Evolutionary conservation across 2,888 invertebrate species (phyloP).

Genomic region (Xylocampa areola): DNA sequence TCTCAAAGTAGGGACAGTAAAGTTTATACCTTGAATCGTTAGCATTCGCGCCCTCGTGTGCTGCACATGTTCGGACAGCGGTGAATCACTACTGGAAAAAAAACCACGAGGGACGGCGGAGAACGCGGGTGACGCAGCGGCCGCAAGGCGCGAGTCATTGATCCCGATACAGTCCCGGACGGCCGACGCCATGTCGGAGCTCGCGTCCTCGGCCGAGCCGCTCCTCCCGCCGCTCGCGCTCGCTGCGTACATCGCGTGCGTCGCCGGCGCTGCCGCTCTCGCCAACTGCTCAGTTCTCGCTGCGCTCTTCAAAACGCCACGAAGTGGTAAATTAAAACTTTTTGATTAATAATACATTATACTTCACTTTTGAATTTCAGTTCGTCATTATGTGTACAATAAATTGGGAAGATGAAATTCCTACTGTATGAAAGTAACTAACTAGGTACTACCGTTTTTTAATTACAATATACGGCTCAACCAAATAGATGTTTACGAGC

Average conservation of each 20-base stretch:
- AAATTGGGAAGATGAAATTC: constrained; percentile 3
- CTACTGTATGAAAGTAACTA: too few species aligned
- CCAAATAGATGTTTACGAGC: too few species aligned
- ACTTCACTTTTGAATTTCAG: constrained; percentile 2
- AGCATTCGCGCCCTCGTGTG: constrained; percentile 70
- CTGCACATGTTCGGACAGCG: constrained; percentile 79
- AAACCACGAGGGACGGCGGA: constrained; percentile 79
- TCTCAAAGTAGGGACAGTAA: constrained; percentile 48
- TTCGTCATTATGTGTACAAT: neutral
- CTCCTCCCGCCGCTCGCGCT: constrained; percentile 80
- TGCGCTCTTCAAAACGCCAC: constrained; percentile 81
- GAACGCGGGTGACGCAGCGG: constrained; percentile 82
- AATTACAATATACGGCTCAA: too few species aligned
- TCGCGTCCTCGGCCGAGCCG: constrained; percentile 70
- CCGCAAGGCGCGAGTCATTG: constrained; percentile 86
- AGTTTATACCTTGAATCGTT: constrained; percentile 57
- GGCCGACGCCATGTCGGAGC: constrained; percentile 81
- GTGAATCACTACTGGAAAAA: constrained; percentile 84
- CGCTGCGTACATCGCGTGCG: constrained; percentile 75
- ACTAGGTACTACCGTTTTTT: too few species aligned
- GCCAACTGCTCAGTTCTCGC: constrained; percentile 82
- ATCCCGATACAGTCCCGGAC: constrained; percentile 85
- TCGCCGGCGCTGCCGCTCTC: constrained; percentile 83
- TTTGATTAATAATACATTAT: constrained; percentile 26
- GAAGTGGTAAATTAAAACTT: constrained; percentile 80